Base-by-base conservation (phyloP, 2,797 vertebrate species). In the Chlorospingus flavigularis region DNA sequence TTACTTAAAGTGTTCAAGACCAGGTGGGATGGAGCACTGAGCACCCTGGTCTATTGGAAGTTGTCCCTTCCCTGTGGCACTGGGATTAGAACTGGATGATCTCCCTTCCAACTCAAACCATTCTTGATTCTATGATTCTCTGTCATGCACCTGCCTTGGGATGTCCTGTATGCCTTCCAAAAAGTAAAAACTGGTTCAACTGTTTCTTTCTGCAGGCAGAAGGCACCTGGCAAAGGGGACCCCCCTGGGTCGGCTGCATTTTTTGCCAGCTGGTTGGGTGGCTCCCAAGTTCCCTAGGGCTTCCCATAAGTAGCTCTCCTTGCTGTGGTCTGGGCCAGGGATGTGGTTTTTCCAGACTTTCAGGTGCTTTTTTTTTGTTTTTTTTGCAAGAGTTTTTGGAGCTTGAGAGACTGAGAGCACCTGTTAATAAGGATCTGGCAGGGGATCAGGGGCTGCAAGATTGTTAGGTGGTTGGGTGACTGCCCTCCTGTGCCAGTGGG, bases 171-270 rank as follows among this genome's bases (percentile, higher is more conserved):
- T 13, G 43, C 13, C 30, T 83, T 70, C 18, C 21, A 58, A 35
- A 35, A 25, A 17, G 33, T 5, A 65, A 20, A 43, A 19, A 21
- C 6, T 2, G 0, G 2, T 74, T 75, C 17, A 20, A 0, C 19
- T 74, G 17, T 26, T 86, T 26, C n/a, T 35, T n/a, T 71, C 40
- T 71, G 28, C 19, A 65, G 30, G 42, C 35, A 85, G 47, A 13
- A 39, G 51, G 30, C 33, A 60, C 13, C 23, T 65, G 70, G 43
- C 23, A 67, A 55, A 47, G 40, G 50, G 28, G 6, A 39, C 7
- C 6, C 37, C 42, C 25, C 21, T 61, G 47, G 35, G 35, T 82
- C 39, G 33, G n/a, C 63, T 4, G 9, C 16, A 6, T 53, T 72
- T 81, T 65, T 35, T 72, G 13, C n/a, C n/a, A 39, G 30, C 37